A percentile compares a stretch with the other conserved stretches of the same genome.
Conservation (phyloP, 2,888 invertebrate genomes). For the Mongoloraphidia duomilia region DNA sequence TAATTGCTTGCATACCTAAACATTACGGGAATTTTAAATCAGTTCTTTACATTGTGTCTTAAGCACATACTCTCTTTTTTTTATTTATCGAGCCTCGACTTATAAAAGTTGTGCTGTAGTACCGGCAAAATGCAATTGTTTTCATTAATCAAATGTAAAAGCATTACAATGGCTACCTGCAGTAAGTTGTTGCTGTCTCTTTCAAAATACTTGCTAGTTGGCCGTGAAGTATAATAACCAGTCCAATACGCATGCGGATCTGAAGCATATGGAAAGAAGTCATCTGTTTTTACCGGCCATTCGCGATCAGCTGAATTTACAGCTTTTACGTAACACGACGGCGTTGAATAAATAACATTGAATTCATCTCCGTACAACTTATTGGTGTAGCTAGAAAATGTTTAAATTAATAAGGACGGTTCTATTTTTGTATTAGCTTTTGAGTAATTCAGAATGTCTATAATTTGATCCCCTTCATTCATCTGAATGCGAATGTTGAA, state of each 20-base stretch:
- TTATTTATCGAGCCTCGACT: no score
- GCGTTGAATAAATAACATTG: slow-evolving; percentile 69
- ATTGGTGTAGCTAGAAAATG: slow-evolving; percentile 40
- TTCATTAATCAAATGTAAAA: no score
- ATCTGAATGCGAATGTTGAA: no score
- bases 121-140: no score
- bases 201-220: slow-evolving; percentile 37
- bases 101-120: no score
- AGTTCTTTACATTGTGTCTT: no score
- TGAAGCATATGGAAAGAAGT: slow-evolving; percentile 53
- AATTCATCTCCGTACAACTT: slow-evolving; percentile 42
- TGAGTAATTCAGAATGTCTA: no score
- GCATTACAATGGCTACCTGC: slow-evolving; percentile 27
- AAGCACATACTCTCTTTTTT: no score
- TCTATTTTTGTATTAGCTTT: no score
- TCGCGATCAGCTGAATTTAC: slow-evolving; percentile 32
- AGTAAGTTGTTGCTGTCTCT: slow-evolving; percentile 36
- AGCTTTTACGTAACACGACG: slow-evolving; percentile 64
- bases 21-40: background rate
- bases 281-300: slow-evolving; percentile 36
- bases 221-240: slow-evolving; percentile 48
- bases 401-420: background rate
- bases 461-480: no score
- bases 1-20: slow-evolving; percentile 54
- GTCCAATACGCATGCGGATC: slow-evolving; percentile 57